Conservation (phyloP, 2,113 vertebrate species). For the Leptocoma aspasia region DNA sequence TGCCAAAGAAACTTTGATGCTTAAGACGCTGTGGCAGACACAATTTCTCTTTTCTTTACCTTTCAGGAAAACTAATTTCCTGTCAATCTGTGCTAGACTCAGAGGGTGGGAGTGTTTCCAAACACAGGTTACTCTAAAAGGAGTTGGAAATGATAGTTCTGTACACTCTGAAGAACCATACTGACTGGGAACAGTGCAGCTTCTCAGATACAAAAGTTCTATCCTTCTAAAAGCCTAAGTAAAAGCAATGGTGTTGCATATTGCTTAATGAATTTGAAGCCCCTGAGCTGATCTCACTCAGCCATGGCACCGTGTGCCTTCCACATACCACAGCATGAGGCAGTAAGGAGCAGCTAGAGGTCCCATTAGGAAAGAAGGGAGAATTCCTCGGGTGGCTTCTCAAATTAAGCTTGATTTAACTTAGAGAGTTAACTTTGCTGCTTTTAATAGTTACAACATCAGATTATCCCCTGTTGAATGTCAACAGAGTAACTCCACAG, state of each 20-base stretch:
- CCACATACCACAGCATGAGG: accelerated
- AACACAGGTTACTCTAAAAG: constrained; percentile 46
- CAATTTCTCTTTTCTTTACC: background rate
- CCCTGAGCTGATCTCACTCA: background rate
- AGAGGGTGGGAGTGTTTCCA: background rate
- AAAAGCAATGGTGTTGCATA: background rate
- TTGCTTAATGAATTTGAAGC: background rate
- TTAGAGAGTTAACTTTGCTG: background rate
- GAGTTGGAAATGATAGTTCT: background rate
- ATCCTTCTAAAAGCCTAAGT: background rate
- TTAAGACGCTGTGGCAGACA: background rate
- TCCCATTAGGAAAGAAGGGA: background rate
- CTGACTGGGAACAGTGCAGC: background rate
- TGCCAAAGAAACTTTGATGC: background rate
- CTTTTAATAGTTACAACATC: background rate
- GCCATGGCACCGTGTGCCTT: accelerated
- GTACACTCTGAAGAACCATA: background rate
- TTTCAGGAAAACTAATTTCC: constrained; percentile 36
- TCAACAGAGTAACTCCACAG: background rate
- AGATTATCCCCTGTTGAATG: background rate
- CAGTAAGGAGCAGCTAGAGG: background rate
- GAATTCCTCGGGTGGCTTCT: background rate
- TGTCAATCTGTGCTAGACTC: background rate
- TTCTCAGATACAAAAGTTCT: background rate
- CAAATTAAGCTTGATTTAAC: background rate